Evolutionary conservation across 2,113 vertebrate species (phyloP).

Genomic region (Telmatochromis brachygnathus): DNA sequence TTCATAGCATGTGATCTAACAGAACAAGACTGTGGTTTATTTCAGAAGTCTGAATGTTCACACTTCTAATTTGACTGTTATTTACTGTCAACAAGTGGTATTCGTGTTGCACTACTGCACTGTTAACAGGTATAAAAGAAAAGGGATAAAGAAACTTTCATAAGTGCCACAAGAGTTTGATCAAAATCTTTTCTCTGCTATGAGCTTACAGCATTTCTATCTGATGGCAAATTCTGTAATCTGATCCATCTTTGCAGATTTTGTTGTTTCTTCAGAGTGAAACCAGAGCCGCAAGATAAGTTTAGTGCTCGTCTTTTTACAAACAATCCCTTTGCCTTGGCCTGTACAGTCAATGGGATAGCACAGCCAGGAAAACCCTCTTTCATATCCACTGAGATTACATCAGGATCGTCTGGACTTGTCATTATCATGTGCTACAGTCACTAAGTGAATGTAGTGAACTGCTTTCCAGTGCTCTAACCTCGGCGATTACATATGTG

Average conservation of each 20-base stretch:
- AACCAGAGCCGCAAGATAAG: not conserved
- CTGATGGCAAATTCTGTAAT: not conserved
- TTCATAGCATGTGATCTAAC: not conserved
- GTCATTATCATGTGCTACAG: conserved; percentile 28
- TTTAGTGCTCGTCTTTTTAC: not conserved
- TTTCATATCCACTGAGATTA: conserved; percentile 19
- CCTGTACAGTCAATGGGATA: not conserved
- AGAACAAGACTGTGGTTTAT: not conserved
- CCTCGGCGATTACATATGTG: conserved; percentile 13
- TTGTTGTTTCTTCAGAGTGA: not conserved
- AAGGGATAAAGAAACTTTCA: not conserved
- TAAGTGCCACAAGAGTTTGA: not conserved
- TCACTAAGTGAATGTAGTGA: not conserved
- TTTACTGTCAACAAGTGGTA: accelerated
- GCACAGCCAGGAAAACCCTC: not conserved
- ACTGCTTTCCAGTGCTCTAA: not conserved
- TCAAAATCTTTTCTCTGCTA: not conserved
- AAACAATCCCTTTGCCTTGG: not conserved
- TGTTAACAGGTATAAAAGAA: not conserved
- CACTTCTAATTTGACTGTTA: not conserved
- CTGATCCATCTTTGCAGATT: not conserved
- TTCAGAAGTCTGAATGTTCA: not conserved
- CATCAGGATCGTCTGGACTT: conserved; percentile 25
- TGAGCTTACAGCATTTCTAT: not conserved
- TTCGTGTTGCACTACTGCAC: not conserved